phyloP scores from a whole-genome alignment of 64 coral and sea anemone species.

The Montipora capricornis region DNA sequence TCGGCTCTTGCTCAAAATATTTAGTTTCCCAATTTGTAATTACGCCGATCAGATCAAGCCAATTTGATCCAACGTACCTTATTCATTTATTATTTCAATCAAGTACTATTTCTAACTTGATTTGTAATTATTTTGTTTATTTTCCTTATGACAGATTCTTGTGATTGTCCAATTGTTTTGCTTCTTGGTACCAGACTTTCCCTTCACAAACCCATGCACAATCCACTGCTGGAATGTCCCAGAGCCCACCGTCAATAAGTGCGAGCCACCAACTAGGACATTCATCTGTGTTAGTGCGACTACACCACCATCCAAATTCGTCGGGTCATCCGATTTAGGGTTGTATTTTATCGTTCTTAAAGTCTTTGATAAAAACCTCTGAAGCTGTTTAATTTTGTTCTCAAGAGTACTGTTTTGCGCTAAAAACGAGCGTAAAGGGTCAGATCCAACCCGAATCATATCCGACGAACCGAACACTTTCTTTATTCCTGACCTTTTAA shows the following conservation, averaged over 20 bases:
- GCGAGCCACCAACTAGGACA: slow-evolving; percentile 65
- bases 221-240: slow-evolving; percentile 99
- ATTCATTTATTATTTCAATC: not conserved
- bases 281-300: slow-evolving; percentile 97
- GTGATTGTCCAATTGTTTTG: slow-evolving; percentile 82
- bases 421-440: slow-evolving; percentile 65
- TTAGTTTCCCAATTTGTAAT: too few relatives aligned
- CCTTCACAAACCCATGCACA: slow-evolving; percentile 76
- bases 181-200: slow-evolving; percentile 36
- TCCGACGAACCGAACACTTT: slow-evolving; percentile 89
- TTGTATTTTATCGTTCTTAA: slow-evolving; percentile 68
- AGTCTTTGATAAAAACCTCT: slow-evolving; percentile 54
- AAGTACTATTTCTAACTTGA: not conserved
- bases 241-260: slow-evolving; percentile 91
- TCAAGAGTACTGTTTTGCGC: slow-evolving; percentile 52
- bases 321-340: slow-evolving; percentile 61
- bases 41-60: too few relatives aligned
- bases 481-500: slow-evolving; percentile 56
- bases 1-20: too few relatives aligned
- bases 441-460: slow-evolving; percentile 85
- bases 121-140: slow-evolving; percentile 54
- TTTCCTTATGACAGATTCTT: slow-evolving; percentile 89
- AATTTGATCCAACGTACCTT: too few relatives aligned
- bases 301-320: slow-evolving; percentile 79
- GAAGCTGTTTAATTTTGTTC: slow-evolving; percentile 62